Evolutionary conservation across 2,113 vertebrate species (phyloP).

Genomic region (Cyanistes caeruleus): DNA sequence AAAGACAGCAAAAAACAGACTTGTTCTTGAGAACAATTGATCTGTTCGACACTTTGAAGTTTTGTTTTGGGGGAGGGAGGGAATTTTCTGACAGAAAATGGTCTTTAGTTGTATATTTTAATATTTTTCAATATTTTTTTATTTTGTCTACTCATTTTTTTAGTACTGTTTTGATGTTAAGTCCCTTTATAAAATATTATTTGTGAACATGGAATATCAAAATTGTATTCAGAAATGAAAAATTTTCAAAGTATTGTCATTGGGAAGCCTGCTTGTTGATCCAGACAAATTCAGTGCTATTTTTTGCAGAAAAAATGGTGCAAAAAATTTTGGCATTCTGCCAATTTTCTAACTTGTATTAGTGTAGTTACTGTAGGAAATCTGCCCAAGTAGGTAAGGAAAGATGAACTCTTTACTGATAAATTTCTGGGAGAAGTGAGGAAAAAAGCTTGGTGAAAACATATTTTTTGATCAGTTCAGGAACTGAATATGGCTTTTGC

Average conservation of each 20-base stretch:
- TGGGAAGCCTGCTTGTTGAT: background rate
- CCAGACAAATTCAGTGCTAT: background rate
- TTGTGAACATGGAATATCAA: background rate
- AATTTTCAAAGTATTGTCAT: background rate
- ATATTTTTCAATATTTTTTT: background rate
- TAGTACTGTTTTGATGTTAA: background rate
- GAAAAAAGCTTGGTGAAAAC: background rate
- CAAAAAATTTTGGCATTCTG: background rate
- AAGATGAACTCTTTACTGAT: background rate
- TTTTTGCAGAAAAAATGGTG: background rate
- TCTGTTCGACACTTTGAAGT: background rate
- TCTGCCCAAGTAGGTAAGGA: background rate
- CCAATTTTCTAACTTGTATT: background rate
- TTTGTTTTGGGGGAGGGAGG: accelerated
- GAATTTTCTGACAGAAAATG: background rate
- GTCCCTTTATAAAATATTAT: background rate
- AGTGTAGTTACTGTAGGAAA: background rate
- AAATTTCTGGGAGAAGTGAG: background rate
- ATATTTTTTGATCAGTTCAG: background rate
- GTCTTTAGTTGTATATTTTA: background rate
- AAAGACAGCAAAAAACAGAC: background rate
- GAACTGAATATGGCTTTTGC: background rate
- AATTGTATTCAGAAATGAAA: background rate
- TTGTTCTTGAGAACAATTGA: background rate
- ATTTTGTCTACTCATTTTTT: background rate